Base-by-base conservation (phyloP, 2,888 invertebrate genomes). In the Agrotis segetum region DNA sequence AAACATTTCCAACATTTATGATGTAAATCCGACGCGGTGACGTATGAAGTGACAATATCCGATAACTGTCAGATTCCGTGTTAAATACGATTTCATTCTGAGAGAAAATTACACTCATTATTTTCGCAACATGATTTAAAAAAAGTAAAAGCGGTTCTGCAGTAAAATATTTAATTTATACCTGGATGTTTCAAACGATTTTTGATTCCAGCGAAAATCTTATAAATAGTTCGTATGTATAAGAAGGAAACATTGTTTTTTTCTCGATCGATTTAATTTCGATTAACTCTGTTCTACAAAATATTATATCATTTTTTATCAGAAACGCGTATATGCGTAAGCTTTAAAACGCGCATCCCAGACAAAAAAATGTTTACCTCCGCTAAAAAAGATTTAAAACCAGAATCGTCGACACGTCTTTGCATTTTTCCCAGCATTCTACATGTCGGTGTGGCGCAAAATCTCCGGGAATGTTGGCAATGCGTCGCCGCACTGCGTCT, bases 401-500 rank as follows among this genome's bases (percentile, higher is more conserved):
- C 77, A 67, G 17, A 65, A 44, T 53, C 40, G 65, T 52, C 65
- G 78, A 59, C 77, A 74, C 67, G 71, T 78, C 84, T 78, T 84
- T 76, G 61, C 68, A 77, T 79, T 77, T 79, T 76, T 71, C 72
- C 61, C 63, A 66, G 71, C 76, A 77, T 82, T 64, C 79, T 78
- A 62, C 67, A 74, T 70, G 77, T 80, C 74, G 74, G 84, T 62
- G 80, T 81, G 70, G 79, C 60, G 78, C 68, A 69, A 80, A 75
- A 75, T 67, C 66, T 56, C 73, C 67, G 58, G 79, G 85, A 83
- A 88, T 89, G 91, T 79, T 81, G 65, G 87, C 83, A 82, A 88
- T 89, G 88, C 89, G 87, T 84, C 87, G 87, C 81, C 90, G 87
- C 91, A 90, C 80, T 90, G 91, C 89, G 89, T 79, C 67, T 78